Evolutionary conservation across 2,888 invertebrate species (phyloP).

Genomic region (Tiliacea aurago): DNA sequence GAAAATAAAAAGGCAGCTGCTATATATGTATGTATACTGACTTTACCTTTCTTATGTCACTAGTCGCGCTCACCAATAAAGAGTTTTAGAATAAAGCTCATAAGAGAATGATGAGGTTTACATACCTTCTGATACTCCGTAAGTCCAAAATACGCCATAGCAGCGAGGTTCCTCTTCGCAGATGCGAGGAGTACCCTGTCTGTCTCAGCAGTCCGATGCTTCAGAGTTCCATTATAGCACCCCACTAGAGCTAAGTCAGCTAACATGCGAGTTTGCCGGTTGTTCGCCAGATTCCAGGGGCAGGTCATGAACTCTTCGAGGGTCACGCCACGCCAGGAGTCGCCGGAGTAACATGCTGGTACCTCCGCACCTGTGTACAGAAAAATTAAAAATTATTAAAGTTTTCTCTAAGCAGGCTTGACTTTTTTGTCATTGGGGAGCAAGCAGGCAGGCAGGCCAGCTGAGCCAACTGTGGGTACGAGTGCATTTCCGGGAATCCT

Average conservation of each 20-base stretch:
- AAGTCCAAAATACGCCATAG: constrained; percentile 99
- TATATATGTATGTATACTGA: neutral
- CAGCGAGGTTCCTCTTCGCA: constrained; percentile 98
- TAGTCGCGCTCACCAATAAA: neutral
- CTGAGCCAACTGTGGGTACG: no score
- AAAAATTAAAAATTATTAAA: neutral
- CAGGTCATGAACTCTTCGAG: constrained; percentile 98
- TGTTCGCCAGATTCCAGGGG: constrained; percentile 97
- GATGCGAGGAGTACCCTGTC: constrained; percentile 97
- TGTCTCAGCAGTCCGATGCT: constrained; percentile 93
- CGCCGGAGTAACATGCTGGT: constrained; percentile 94
- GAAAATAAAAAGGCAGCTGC: no score
- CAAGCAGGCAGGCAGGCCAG: no score
- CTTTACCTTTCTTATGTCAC: neutral
- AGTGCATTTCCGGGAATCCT: neutral
- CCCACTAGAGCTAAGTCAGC: constrained; percentile 98
- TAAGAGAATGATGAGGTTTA: neutral
- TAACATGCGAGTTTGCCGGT: constrained; percentile 99
- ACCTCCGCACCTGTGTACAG: constrained; percentile 92
- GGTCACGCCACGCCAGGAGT: constrained; percentile 97
- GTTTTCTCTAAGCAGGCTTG: neutral
- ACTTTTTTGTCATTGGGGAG: no score
- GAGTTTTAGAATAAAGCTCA: neutral
- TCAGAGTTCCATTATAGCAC: constrained; percentile 97
- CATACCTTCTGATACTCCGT: constrained; percentile 97